Evolutionary conservation across 2,113 vertebrate species (phyloP).

Genomic region (Calidris pugnax): DNA sequence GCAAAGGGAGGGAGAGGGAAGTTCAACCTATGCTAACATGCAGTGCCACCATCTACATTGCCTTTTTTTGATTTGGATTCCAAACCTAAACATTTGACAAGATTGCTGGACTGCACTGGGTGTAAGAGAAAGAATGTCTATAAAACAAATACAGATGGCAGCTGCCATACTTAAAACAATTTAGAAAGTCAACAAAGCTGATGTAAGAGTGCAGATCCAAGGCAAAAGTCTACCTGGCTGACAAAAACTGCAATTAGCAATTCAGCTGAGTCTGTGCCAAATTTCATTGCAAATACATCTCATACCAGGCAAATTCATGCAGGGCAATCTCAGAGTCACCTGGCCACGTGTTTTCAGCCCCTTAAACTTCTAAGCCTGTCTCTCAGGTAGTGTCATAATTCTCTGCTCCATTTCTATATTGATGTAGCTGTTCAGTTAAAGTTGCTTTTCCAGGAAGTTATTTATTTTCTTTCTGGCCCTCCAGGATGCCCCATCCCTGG

Average conservation of each 20-base stretch:
- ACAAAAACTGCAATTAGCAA: not conserved
- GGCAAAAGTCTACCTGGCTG: not conserved
- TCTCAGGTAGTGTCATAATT: not conserved
- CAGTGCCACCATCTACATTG: not conserved
- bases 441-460: not conserved
- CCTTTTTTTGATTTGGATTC: not conserved
- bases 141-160: not conserved
- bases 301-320: not conserved
- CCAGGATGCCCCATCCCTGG: too few species aligned
- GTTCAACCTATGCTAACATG: not conserved
- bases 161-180: not conserved
- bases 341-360: not conserved
- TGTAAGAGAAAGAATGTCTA: not conserved
- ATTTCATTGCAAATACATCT: not conserved
- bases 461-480: not conserved
- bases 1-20: not conserved
- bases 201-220: not conserved
- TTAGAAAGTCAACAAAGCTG: not conserved
- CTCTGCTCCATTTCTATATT: not conserved
- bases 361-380: not conserved
- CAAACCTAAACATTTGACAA: not conserved
- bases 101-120: not conserved
- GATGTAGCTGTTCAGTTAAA: not conserved
- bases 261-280: not conserved
- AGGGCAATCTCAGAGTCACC: not conserved